Conservation (phyloP, 2,797 vertebrate species). For the Girardinus metallicus region DNA sequence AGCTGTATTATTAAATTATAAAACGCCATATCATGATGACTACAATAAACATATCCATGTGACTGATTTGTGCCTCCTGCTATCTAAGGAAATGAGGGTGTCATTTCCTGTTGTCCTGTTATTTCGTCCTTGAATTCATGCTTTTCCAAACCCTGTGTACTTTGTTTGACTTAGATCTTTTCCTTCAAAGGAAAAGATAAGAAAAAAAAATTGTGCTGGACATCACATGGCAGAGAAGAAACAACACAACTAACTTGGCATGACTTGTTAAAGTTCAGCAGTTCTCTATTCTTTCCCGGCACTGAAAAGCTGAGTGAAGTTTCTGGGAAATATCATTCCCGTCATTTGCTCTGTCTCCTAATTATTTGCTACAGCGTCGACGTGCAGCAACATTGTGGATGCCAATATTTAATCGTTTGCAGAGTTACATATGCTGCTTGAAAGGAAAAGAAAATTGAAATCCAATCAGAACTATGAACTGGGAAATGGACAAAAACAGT, state of each 20-base stretch:
- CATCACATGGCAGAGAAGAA: conserved; percentile 13
- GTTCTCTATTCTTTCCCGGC: neutral
- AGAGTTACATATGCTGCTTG: conserved; percentile 21
- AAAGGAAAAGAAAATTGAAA: conserved; percentile 26
- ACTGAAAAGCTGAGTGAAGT: conserved; percentile 44
- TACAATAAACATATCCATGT: conserved; percentile 9
- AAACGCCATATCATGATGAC: conserved; percentile 1
- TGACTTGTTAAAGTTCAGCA: conserved; percentile 1
- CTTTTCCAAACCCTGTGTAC: conserved; percentile 22
- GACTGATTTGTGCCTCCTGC: conserved; percentile 17
- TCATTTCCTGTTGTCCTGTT: conserved; percentile 54
- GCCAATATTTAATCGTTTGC: conserved; percentile 18
- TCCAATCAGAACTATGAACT: neutral
- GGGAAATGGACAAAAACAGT: conserved; percentile 14
- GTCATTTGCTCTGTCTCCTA: conserved; percentile 43
- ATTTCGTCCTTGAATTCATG: conserved; percentile 29
- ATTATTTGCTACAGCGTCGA: conserved; percentile 63
- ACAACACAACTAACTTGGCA: conserved; percentile 16
- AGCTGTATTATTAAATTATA: neutral
- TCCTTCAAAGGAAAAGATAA: conserved; percentile 52
- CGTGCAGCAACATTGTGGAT: conserved; percentile 34
- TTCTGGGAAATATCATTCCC: conserved; percentile 67
- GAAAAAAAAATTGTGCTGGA: conserved; percentile 34
- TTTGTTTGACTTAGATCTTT: conserved; percentile 31
- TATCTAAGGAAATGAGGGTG: conserved; percentile 21